These are phyloP conservation scores for Drosophila aff. DNA, from an alignment of 1,140 invertebrate genomes.

Conservation along the genomic window DNA sequence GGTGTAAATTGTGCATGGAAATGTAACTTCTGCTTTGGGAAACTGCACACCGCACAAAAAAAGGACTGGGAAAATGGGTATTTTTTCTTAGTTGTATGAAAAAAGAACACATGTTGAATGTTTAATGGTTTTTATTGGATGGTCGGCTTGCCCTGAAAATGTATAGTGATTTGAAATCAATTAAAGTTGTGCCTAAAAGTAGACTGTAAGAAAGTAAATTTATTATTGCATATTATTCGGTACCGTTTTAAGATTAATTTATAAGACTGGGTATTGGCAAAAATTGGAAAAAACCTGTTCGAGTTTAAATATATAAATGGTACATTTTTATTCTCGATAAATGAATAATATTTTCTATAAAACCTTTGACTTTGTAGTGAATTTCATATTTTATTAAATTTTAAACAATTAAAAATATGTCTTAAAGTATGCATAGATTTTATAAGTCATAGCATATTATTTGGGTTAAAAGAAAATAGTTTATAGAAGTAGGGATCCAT, in stretches of 20 bases:
- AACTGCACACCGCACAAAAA: slow-evolving; percentile 24
- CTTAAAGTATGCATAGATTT: background rate
- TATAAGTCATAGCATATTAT: background rate
- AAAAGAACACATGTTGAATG: slow-evolving; percentile 1
- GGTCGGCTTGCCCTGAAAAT: background rate
- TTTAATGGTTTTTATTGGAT: background rate
- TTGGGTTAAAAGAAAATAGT: background rate
- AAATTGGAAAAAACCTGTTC: background rate
- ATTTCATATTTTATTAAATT: no score
- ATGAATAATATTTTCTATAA: background rate
- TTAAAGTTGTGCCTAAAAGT: background rate
- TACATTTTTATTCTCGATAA: background rate
- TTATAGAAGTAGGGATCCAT: background rate
- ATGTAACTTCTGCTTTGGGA: slow-evolving; percentile 73
- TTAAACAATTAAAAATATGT: background rate
- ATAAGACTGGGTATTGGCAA: background rate
- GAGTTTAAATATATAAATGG: no score
- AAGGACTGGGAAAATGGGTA: background rate
- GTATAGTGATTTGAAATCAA: background rate
- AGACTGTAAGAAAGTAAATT: background rate
- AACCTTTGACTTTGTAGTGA: no score
- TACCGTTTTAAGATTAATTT: background rate
- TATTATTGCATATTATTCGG: background rate
- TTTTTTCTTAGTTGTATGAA: background rate
- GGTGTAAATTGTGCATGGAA: slow-evolving; percentile 83